Evolutionary conservation across 2,888 invertebrate species (phyloP).

Genomic region (Cordilura impudica): DNA sequence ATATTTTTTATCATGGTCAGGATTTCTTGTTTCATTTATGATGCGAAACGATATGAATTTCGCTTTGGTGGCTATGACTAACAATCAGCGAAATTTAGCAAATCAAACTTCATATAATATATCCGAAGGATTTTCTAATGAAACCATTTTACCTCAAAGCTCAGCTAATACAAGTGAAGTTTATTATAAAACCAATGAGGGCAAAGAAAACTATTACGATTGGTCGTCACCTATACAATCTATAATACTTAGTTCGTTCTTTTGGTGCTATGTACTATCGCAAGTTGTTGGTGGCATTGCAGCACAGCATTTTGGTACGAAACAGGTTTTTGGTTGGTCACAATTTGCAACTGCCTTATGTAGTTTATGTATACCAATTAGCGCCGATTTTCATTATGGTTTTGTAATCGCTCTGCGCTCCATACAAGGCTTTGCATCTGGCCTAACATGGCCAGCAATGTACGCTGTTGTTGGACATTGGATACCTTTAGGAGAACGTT

Average conservation of each 20-base stretch:
- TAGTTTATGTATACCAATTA: slow-evolving; percentile 83
- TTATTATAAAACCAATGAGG: background rate
- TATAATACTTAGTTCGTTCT: slow-evolving; percentile 83
- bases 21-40: slow-evolving; percentile 87
- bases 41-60: slow-evolving; percentile 87
- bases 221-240: slow-evolving; percentile 84
- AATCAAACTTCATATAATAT: background rate
- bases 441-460: slow-evolving; percentile 87
- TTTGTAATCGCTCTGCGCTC: slow-evolving; percentile 82
- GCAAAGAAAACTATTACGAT: slow-evolving; percentile 76
- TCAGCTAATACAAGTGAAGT: slow-evolving; percentile 9
- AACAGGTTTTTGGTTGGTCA: slow-evolving; percentile 84
- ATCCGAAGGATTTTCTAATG: background rate
- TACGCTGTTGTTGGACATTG: slow-evolving; percentile 85
- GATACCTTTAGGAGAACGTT: slow-evolving; percentile 85
- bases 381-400: slow-evolving; percentile 82
- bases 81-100: background rate
- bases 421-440: slow-evolving; percentile 85
- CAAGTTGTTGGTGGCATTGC: slow-evolving; percentile 85
- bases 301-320: slow-evolving; percentile 85
- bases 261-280: slow-evolving; percentile 86
- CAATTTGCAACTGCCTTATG: slow-evolving; percentile 84
- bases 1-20: slow-evolving; percentile 85
- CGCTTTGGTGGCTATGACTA: slow-evolving; percentile 84
- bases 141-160: background rate